phyloP scores from a whole-genome alignment of 1,140 invertebrate genomes.

The Cydia fagiglandana region DNA sequence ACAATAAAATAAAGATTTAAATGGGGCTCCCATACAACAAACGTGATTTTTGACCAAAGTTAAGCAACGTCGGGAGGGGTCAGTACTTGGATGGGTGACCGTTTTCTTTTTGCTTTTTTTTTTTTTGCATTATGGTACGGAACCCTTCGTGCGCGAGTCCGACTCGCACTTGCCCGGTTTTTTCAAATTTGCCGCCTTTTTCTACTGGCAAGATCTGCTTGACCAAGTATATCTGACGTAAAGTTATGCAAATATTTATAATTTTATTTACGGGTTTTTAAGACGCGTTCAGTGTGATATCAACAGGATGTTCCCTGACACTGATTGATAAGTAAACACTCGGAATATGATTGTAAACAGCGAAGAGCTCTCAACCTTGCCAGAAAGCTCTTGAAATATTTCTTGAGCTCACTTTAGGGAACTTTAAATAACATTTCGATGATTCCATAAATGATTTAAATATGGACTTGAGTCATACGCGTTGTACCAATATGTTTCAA shows the following conservation, averaged over 20 bases:
- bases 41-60: no score
- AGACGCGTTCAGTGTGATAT: not conserved
- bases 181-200: no score
- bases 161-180: no score
- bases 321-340: constrained; percentile 17
- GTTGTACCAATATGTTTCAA: not conserved
- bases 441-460: not conserved
- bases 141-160: no score
- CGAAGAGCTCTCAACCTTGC: constrained; percentile 10
- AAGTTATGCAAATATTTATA: not conserved
- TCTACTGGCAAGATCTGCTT: no score
- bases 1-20: no score
- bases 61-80: no score
- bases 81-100: no score
- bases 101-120: no score
- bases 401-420: not conserved
- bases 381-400: constrained; percentile 9
- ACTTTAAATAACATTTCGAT: not conserved
- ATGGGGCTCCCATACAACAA: no score
- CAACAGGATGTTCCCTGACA: constrained; percentile 10
- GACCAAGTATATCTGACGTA: not conserved
- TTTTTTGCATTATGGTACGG: no score
- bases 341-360: not conserved
- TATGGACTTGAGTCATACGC: not conserved
- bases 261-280: not conserved